Base-by-base conservation (phyloP, 2,888 invertebrate genomes). In the Graphium colonna region DNA sequence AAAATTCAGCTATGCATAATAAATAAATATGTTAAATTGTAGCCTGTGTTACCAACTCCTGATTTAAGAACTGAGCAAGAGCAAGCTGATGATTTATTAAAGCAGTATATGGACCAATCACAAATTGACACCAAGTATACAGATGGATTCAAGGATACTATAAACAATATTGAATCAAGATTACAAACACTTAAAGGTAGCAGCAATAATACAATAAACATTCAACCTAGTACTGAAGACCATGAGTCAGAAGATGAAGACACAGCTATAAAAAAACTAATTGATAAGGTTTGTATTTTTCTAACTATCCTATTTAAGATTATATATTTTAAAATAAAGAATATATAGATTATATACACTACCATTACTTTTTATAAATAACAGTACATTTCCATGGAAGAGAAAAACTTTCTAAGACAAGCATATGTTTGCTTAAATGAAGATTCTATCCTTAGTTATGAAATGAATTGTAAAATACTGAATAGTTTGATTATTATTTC, bases 11-110 rank as follows among this genome's bases (percentile, higher is more conserved):
- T n/a, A n/a, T n/a, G n/a, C n/a, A n/a, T n/a, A n/a, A n/a, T n/a
- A 21, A 21, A 21, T 21, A 21, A 21, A 21, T 21, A 21, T 21
- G 21, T 21, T 15, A 16, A 13, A 9, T 53, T 58, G 75, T 55
- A 91, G 91, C 66, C 86, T 53, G 58, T 82, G 33, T 58, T 90
- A 36, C 74, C 85, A 45, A 69, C 82, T 33, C 86, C 88, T 12
- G 94, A 94, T 64, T 84, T 86, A 40, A 90, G 93, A 73, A 92
- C 92, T 10, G 93, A 94, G 65, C 91, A 94, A 69, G 92, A 95
- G 64, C 94, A 94, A 79, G 91, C 92, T 16, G 92, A 94, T 68
- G 93, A 94, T 65, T 81, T 96, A n/a, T 71, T 96, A 54, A 90
- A 88, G 49, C 93, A 92, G 73, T 92, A 91, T 59, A 65, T 91